Percentiles rank a stretch among this genome's conserved stretches.
Conservation (phyloP, 1,140 invertebrate species). For the Eufriesea mexicana region DNA sequence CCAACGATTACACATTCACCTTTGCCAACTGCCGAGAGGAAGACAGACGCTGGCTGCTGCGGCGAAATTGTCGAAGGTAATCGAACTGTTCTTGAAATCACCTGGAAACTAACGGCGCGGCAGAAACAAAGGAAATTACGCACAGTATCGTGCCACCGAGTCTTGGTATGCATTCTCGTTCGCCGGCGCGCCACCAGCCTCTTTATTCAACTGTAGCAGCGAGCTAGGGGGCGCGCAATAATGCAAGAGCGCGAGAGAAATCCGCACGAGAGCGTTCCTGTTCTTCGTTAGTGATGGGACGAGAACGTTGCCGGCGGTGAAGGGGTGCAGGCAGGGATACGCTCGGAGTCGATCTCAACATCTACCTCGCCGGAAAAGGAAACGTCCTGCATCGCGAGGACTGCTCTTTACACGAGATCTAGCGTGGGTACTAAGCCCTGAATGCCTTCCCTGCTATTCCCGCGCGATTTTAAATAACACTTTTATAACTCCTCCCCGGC, state of each 20-base stretch:
- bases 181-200: conserved; percentile 1
- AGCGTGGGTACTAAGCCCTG: conserved; percentile 29
- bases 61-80: conserved; percentile 59
- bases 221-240: conserved; percentile 20
- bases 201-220: conserved; percentile 47
- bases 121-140: conserved; percentile 68
- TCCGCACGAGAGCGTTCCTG: conserved; percentile 32
- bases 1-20: conserved; percentile 57
- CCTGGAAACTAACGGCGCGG: conserved; percentile 58
- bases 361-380: conserved; percentile 60
- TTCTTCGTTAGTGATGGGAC: conserved; percentile 63
- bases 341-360: conserved; percentile 44
- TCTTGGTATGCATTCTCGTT: conserved; percentile 21
- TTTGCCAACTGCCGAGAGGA: conserved; percentile 16
- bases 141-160: conserved; percentile 38
- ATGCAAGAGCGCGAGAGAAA: conserved; percentile 47
- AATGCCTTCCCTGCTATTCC: conserved; percentile 48
- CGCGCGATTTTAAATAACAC: conserved; percentile 46
- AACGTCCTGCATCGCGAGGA: conserved; percentile 49
- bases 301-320: conserved; percentile 13
- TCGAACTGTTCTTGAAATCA: conserved; percentile 63
- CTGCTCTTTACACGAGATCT: conserved; percentile 44
- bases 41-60: conserved; percentile 31
- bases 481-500: conserved; percentile 15
- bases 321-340: not conserved